phyloP scores from a whole-genome alignment of 2,888 invertebrate species.

The Thereva unica region DNA sequence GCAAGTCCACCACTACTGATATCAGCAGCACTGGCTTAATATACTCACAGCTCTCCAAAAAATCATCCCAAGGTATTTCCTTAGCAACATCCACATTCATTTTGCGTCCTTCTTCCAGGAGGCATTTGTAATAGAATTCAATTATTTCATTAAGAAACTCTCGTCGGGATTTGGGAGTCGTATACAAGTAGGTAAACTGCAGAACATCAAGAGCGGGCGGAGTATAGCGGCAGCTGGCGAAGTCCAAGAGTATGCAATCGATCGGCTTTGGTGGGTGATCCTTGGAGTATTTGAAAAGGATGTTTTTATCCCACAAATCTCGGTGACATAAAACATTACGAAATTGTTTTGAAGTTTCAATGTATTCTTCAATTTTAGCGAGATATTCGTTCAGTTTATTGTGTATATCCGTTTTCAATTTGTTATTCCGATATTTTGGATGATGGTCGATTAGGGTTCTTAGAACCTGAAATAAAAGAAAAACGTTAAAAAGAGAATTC shows the following conservation, averaged over 20 bases:
- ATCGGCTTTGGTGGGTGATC: constrained; percentile 42
- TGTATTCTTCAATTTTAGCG: too few relatives aligned
- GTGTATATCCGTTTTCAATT: too few relatives aligned
- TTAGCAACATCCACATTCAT: constrained; percentile 52
- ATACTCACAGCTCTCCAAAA: constrained; percentile 50
- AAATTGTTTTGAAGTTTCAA: constrained; percentile 24
- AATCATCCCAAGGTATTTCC: constrained; percentile 56
- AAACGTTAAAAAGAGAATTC: too few relatives aligned
- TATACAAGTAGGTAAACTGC: constrained; percentile 41
- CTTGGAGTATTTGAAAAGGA: constrained; percentile 46
- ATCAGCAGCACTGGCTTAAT: constrained; percentile 60
- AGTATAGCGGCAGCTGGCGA: constrained; percentile 64
- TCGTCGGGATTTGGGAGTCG: constrained; percentile 23
- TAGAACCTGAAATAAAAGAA: too few relatives aligned
- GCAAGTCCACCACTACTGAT: constrained; percentile 57
- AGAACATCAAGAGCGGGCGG: constrained; percentile 64
- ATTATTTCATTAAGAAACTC: constrained; percentile 45
- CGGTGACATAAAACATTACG: constrained; percentile 52
- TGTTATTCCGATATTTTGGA: too few relatives aligned
- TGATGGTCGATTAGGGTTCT: too few relatives aligned
- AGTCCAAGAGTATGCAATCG: constrained; percentile 66
- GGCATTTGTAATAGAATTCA: constrained; percentile 60
- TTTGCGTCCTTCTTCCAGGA: constrained; percentile 54
- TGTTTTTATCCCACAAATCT: constrained; percentile 52
- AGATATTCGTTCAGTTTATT: too few relatives aligned